Evolutionary conservation across 2,113 vertebrate species (phyloP), one percentile per base, ranked within the genome.

Genomic region (Corythornis vintsioides): DNA sequence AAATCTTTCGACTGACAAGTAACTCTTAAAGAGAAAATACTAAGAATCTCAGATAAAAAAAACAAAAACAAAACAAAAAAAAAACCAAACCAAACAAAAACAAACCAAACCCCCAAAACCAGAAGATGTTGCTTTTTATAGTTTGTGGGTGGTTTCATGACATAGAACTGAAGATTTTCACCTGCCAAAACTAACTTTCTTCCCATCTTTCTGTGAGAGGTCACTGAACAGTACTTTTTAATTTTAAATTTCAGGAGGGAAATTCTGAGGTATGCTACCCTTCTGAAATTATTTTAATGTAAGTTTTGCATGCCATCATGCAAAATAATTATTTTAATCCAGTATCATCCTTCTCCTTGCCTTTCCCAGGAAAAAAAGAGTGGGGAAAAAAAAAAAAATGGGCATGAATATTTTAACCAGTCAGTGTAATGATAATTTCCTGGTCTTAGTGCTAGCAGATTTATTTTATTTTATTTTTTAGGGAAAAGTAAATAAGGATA

Each of bases 11-110:
- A 65, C 52, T 63, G 40, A 47, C 56, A 83, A 42, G 53, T 84
- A 92, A 83, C 81, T 53, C 83, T 95, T 96, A 82, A 95, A 84
- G 79, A 48, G 57, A 94, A 96, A 97, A 95, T 90, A 75, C 73
- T 75, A 80, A 95, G 83, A 63, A 83, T 75, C 70, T 79, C 60
- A 93, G 65, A 63, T 90, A 94, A 93, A 88, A 35, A 88, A 92
- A 78, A 92, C 92, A 93, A 89, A 35, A 88, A 10, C 10, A 38
- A 93, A 92, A 94, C 92, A 86, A 35, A 87, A 92, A 81, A 92
- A 92, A 93, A 88, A 9, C 38, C 9, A 35, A 88, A 40, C 64
- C 92, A 55, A 92, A 83, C 90, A 94, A 93, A 38, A 38, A 38
- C 9, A 38, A 38, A 38, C 4, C 4, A 10, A 38, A 38, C 9